phyloP scores from a whole-genome alignment of 2,888 invertebrate species.

The Sinhomidia bicolor region DNA sequence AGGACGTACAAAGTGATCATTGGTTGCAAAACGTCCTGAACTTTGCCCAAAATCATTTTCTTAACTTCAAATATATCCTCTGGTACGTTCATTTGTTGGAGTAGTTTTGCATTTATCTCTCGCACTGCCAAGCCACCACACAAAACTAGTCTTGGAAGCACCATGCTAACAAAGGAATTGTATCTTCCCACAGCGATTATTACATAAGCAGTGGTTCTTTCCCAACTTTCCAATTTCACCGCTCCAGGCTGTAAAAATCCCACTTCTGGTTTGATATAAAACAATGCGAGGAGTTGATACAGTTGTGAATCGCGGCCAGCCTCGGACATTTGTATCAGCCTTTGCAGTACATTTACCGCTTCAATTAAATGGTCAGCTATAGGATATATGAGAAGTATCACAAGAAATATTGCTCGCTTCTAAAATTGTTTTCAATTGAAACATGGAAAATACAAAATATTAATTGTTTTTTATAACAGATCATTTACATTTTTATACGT shows the following conservation, averaged over 20 bases:
- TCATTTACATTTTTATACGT: background rate
- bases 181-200: background rate
- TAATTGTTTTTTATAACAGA: background rate
- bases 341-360: too few relatives aligned
- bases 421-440: too few relatives aligned
- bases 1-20: background rate
- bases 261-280: background rate
- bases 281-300: background rate
- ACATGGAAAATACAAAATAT: too few relatives aligned
- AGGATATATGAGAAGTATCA: background rate
- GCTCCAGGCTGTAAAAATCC: background rate
- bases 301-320: background rate
- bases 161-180: background rate
- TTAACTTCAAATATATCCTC: background rate
- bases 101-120: background rate
- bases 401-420: too few relatives aligned
- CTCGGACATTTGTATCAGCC: background rate
- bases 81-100: background rate
- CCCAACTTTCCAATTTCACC: background rate
- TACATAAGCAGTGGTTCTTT: background rate
- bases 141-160: background rate
- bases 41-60: background rate
- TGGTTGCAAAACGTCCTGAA: background rate
- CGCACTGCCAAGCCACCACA: background rate
- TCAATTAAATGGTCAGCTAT: too few relatives aligned